Evolutionary conservation across 1,140 invertebrate species (phyloP), one percentile per base, ranked within the genome.

Genomic region (Venturia canescens): DNA sequence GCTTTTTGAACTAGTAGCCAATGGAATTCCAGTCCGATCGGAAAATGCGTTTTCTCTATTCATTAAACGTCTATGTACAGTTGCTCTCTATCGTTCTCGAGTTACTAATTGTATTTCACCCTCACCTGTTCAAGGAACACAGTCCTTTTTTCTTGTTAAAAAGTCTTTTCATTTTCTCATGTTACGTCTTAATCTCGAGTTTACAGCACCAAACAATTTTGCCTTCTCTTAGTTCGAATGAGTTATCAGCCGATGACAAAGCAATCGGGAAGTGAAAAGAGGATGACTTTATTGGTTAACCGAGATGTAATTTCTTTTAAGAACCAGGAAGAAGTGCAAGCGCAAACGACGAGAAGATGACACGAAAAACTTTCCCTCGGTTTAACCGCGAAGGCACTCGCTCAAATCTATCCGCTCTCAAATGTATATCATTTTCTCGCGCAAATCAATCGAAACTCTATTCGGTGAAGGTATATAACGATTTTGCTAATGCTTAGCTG

Each of bases 251-350:
- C 57, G 71, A 74, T 50, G 71, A 74, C n/a, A 74, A 26, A 74
- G 71, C 48, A 21, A 74, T 21, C 44, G 48, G 26, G 31, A 9
- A 13, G 27, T 38, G n/a, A 29, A 23, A 26, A 71, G 31, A 44
- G 31, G 34, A 4, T 13, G 69, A 38, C 9, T 44, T 71, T 16
- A 21, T 53, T 23, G 71, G 7, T n/a, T 27, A 63, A 53, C 71
- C 21, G 26, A 74, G 38, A 50, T n/a, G 71, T 23, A 53, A 53
- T 74, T 74, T 74, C 71, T 74, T 53, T 63, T 63, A 11, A 74
- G 50, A 50, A 74, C 26, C 1, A 75, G 16, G 26, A 31, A 23
- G 9, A 60, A 75, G 7, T 15, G 0, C 9, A 23, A 1, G 38
- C 9, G 38, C 9, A 23, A 74, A 26, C 26, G 15, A 60, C 9